Evolutionary conservation across 1,140 invertebrate genomes (phyloP).

Genomic region (Conus betulinus): DNA sequence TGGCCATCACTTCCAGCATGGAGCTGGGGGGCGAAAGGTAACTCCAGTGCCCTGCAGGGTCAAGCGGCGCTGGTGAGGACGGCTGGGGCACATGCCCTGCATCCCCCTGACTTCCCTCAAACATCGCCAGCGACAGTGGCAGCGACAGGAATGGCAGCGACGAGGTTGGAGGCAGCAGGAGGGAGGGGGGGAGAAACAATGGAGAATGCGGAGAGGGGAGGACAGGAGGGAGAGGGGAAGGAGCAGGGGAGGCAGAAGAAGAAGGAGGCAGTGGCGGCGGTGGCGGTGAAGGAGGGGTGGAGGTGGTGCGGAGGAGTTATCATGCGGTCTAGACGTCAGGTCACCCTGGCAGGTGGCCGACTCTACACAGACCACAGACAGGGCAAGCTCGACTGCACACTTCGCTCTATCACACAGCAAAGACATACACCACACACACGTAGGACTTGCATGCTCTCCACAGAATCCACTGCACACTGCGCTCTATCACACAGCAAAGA

Average conservation of each 20-base stretch:
- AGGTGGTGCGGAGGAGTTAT: constrained; percentile 44
- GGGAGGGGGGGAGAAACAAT: constrained; percentile 10
- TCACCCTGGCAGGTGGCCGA: constrained; percentile 40
- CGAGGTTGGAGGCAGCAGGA: constrained; percentile 37
- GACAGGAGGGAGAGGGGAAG: constrained; percentile 25
- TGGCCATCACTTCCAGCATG: constrained; percentile 90
- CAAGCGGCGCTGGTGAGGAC: not conserved
- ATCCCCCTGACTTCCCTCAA: not conserved
- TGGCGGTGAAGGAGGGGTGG: constrained; percentile 52
- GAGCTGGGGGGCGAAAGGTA: constrained; percentile 64
- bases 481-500: too few species aligned
- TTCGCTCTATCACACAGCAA: too few species aligned
- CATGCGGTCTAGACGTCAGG: constrained; percentile 48
- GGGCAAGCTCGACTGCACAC: not conserved
- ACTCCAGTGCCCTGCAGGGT: constrained; percentile 52
- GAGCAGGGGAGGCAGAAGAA: not conserved
- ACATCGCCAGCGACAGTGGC: constrained; percentile 28
- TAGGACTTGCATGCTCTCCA: too few species aligned
- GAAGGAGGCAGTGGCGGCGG: constrained; percentile 31
- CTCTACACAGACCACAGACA: constrained; percentile 40
- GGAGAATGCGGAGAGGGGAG: constrained; percentile 43
- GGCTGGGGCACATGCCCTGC: not conserved
- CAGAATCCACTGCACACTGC: too few species aligned
- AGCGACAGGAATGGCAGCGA: constrained; percentile 21
- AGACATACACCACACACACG: too few species aligned